Evolutionary conservation across 2,797 vertebrate species (phyloP), one percentile per base, ranked within the genome.

Genomic region (Channa striata): DNA sequence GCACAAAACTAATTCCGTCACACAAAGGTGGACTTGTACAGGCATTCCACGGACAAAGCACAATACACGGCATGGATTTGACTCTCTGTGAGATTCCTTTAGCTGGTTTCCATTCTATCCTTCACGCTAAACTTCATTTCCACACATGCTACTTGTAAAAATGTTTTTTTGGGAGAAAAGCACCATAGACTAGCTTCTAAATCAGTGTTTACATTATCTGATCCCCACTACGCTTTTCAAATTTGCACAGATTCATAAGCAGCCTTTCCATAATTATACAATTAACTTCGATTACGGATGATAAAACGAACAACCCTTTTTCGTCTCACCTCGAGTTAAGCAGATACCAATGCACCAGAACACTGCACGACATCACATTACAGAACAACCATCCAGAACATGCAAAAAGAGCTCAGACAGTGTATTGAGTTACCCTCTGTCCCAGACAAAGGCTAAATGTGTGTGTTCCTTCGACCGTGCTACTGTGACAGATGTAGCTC

Each of bases 401-500:
- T 66, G 76, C 71, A 83, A 68, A 84, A 67, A 71, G 10, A 42
- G 42, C 56, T 75, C 34, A 40, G 54, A 50, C 5, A 34, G 21
- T 58, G 25, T 49, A 25, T 54, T 16, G 3, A 52, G 9, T 53
- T 30, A 39, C 57, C 30, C 11, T 56, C 33, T 74, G 70, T 78
- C 53, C 49, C 63, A 53, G 68, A 59, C 48, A 48, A 72, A 80
- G 56, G 68, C 80, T 20, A 33, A 62, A 42, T 3, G 56, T 37
- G n/a, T 42, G 19, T 69, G 76, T 70, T 79, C 62, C 14, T 43
- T 47, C 72, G 68, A 85, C 86, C 68, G 50, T 72, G 48, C 53
- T 70, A 87, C 88, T 91, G 89, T 91, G 85, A 90, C 77, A 74
- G 11, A 39, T 56, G n/a, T n/a, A n/a, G 66, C 56, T 75, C 61